Evolutionary conservation across 2,113 vertebrate genomes (phyloP).

Genomic region (Labeo rohita): DNA sequence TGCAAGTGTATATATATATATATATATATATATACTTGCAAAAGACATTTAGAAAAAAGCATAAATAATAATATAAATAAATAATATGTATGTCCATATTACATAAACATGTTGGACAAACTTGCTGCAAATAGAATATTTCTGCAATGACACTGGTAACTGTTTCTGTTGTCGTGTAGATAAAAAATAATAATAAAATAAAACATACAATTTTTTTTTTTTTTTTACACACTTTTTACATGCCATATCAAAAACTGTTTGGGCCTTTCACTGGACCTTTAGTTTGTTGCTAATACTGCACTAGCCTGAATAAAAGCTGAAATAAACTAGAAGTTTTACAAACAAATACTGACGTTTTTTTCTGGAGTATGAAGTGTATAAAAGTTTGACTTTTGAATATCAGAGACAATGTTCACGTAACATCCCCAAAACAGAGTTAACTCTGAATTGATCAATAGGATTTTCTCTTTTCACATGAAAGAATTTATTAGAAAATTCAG

Average conservation of each 20-base stretch:
- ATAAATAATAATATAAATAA: background rate
- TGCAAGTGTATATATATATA: too few species aligned
- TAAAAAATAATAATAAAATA: background rate
- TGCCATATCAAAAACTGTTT: background rate
- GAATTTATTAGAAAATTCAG: background rate
- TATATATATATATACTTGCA: background rate
- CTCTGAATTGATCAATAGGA: background rate
- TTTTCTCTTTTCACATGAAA: background rate
- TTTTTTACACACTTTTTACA: background rate
- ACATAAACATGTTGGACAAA: background rate
- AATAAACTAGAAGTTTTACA: background rate
- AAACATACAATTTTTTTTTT: too few species aligned
- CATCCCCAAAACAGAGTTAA: background rate
- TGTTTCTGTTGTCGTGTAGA: background rate
- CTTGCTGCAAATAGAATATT: background rate
- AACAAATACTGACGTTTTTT: background rate
- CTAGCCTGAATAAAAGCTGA: background rate
- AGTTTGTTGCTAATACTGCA: background rate
- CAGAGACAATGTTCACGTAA: background rate
- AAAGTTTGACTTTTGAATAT: background rate
- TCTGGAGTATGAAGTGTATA: background rate
- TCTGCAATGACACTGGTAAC: background rate
- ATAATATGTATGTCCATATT: background rate
- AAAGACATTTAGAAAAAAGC: background rate
- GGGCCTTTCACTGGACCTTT: background rate